Percentiles rank a stretch among this genome's conserved stretches.
Conservation (phyloP, 2,797 vertebrate genomes). For the Argentina silus region DNA sequence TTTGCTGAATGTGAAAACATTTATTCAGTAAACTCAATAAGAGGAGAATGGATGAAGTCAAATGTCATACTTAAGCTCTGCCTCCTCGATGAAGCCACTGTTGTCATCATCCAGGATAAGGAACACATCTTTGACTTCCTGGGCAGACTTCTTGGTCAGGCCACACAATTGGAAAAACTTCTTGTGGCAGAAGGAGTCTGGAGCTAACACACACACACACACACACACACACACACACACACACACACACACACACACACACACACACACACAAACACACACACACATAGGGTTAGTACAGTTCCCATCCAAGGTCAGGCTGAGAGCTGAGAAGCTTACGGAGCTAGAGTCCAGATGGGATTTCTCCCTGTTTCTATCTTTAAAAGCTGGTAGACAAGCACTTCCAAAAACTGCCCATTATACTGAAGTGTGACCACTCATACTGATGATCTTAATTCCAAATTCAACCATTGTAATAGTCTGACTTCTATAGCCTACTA, state of each 20-base stretch:
- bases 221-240: slow-evolving; percentile 26
- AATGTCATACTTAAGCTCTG: slow-evolving; percentile 89
- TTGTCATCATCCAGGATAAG: slow-evolving; percentile 89
- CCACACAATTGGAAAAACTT: slow-evolving; percentile 96
- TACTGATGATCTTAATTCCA: neutral
- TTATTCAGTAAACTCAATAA: no score
- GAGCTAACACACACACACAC: slow-evolving; percentile 73
- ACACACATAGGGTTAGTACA: no score
- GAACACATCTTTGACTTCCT: slow-evolving; percentile 91
- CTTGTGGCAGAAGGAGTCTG: slow-evolving; percentile 91
- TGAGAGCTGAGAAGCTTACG: slow-evolving; percentile 47
- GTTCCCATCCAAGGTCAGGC: neutral
- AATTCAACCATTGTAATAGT: neutral
- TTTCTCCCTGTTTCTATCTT: slow-evolving; percentile 38
- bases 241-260: slow-evolving; percentile 11
- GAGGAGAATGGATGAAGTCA: neutral
- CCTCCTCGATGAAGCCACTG: slow-evolving; percentile 93
- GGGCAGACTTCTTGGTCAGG: slow-evolving; percentile 87
- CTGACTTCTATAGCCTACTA: neutral
- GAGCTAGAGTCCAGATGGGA: slow-evolving; percentile 35
- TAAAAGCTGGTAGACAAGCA: slow-evolving; percentile 35
- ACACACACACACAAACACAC: neutral
- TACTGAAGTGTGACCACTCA: slow-evolving; percentile 24
- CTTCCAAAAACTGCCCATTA: slow-evolving; percentile 25
- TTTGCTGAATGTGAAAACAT: no score